Evolutionary conservation across 2,888 invertebrate genomes (phyloP), one percentile per base, ranked within the genome.

Genomic region (Hirtodrosophila alboralis): DNA sequence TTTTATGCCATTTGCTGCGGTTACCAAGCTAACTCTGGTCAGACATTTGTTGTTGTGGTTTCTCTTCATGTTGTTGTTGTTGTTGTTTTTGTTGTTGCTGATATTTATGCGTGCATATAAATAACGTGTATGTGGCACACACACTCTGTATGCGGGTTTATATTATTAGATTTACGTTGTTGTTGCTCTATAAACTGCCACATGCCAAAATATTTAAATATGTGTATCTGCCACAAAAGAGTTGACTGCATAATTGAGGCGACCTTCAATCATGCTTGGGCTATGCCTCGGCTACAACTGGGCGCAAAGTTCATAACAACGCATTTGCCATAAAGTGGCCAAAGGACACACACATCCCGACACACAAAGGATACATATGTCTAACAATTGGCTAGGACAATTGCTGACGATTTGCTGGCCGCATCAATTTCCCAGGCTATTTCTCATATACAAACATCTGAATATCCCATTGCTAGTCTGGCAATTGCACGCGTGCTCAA

Each of bases 1-100:
- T 83, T 83, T 83, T 76, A 84, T 83, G 83, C 85, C 84, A 70
- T 76, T 80, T 76, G 51, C 64, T 83, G 85, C 83, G 85, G 79
- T 72, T 66, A 57, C 85, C 74, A 75, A 78, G 79, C 75, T 73
- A 57, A 73, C 84, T 84, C 75, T 75, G 85, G 79, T 75, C 84
- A 79, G 80, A 40, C 58, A 66, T 47, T 59, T 56, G 52, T 18
- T 54, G 40, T 8, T 60, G 37, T 12, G 44, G 38, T 26, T 36
- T 40, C 5, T 59, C 44, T 12, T 44, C 40, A 3, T 59, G 49
- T 8, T 45, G 36, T 10, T 31, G 48, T 12, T 58, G 49, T 12
- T 56, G 21, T 12, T 33, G 45, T 23, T 23, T 30, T 18, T 38
- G 41, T 12, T 48, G 62, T 7, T 60, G 61, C 47, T 73, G 68